Base-by-base conservation (phyloP, 2,888 invertebrate species). In the Oasisia sp. region DNA sequence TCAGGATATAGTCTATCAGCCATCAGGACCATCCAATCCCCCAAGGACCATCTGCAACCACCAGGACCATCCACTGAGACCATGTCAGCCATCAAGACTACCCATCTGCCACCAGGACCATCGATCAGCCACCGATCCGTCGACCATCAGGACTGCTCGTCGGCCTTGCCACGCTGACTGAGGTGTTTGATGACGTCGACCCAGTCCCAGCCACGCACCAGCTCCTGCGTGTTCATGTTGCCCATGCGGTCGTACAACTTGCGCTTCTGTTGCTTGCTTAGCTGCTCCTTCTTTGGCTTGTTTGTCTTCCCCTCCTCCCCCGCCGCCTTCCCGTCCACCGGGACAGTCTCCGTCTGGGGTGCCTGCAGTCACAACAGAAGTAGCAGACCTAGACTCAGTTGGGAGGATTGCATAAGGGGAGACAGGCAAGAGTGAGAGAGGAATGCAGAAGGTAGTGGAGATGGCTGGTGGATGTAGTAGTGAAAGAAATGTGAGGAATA, bases 161-260 rank as follows among this genome's bases (percentile, higher is more conserved):
- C 96, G 32, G 96, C 96, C 92, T 95, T 95, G 91, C 96, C 96
- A n/a, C 95, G 95, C 93, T 99, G 99, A 14, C 98, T 98, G 93
- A 99, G 97, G 97, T 99, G 99, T 96, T 98, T 98, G n/a, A 99
- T 98, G 93, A 99, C 97, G 96, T 99, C 99, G 14, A 99, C 97
- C 99, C 99, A 99, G 97, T 99, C 97, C 97, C 98, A 98, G 0
- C 99, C 99, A 50, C 99, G 97, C 0, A 98, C 98, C 94, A 97
- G 97, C 95, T 99, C 99, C 0, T 98, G 99, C 58, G 97, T 98
- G 32, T 97, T 97, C 56, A 97, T 98, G 44, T 97, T 97, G 96
- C 98, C 98, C 0, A 98, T 97, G 92, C 97, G 97, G 96, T 98
- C 98, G 98, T 98, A 98, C 95, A 98, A 98, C 93, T 98, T 97